These are phyloP conservation scores for Lampropteryx suffumata DNA, from an alignment of 2,888 invertebrate genomes.

Conservation along the genomic window DNA sequence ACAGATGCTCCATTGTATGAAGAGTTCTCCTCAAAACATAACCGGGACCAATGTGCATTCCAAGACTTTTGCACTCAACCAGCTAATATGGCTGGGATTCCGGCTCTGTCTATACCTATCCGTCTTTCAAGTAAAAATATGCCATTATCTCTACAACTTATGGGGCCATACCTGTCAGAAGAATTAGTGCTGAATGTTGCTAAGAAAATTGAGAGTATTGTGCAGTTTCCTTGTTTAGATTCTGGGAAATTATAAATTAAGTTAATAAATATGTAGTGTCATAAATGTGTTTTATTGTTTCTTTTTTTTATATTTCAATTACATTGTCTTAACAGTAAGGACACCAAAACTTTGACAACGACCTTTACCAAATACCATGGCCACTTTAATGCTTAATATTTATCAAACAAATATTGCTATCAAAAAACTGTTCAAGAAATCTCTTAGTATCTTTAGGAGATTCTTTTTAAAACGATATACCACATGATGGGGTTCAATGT, in stretches of 20 bases:
- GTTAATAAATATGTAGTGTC: background rate
- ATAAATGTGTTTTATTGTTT: too few relatives aligned
- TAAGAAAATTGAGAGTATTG: slow-evolving; percentile 89
- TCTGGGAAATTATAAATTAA: slow-evolving; percentile 4
- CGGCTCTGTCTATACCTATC: slow-evolving; percentile 94
- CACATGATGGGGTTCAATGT: too few relatives aligned
- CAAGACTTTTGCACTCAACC: slow-evolving; percentile 98
- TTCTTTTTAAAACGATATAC: too few relatives aligned
- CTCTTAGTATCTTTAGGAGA: too few relatives aligned
- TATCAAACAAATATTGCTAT: too few relatives aligned
- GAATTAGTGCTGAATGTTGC: slow-evolving; percentile 88
- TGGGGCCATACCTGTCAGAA: slow-evolving; percentile 91
- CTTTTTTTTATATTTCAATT: background rate
- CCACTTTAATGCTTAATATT: too few relatives aligned
- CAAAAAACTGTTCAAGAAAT: too few relatives aligned
- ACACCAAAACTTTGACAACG: too few relatives aligned
- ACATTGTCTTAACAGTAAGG: too few relatives aligned
- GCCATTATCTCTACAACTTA: slow-evolving; percentile 94
- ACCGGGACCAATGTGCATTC: slow-evolving; percentile 92
- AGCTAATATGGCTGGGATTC: slow-evolving; percentile 98
- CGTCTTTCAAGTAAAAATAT: slow-evolving; percentile 87
- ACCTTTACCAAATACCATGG: too few relatives aligned
- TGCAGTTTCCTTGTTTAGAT: slow-evolving; percentile 83
- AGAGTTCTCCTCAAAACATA: slow-evolving; percentile 90
- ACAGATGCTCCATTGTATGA: slow-evolving; percentile 91